Conservation (phyloP, 2,113 vertebrate species). For the Mormoops blainvillei region DNA sequence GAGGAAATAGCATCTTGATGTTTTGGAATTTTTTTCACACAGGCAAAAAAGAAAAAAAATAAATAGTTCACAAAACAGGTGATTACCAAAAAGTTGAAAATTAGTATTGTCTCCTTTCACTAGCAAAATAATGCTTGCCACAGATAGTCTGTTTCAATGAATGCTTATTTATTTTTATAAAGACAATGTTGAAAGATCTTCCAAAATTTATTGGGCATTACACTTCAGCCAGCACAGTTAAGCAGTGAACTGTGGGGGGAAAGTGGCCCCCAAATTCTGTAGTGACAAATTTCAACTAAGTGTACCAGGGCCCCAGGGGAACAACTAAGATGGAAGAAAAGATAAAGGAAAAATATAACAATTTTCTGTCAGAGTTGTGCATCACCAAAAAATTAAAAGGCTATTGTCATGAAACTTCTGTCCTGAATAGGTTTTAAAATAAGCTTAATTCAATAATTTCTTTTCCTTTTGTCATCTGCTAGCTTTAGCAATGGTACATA, state of each 20-base stretch:
- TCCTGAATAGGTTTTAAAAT: background rate
- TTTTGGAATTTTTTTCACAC: background rate
- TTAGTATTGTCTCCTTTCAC: background rate
- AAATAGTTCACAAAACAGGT: background rate
- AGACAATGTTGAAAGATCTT: conserved; percentile 4
- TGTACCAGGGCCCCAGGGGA: background rate
- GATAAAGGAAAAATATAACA: background rate
- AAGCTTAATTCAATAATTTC: background rate
- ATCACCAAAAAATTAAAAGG: background rate
- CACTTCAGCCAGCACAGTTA: background rate
- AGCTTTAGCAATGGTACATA: background rate
- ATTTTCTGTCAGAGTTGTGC: background rate
- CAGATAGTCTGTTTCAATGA: background rate
- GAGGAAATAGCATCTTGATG: background rate
- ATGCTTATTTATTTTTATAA: conserved; percentile 20
- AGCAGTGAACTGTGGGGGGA: background rate
- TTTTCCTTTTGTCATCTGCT: background rate
- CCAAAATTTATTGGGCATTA: background rate
- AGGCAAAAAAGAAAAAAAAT: background rate
- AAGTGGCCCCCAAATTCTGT: background rate
- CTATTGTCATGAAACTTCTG: background rate
- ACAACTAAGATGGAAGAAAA: background rate
- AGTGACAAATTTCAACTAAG: background rate
- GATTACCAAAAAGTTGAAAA: background rate
- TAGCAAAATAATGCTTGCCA: background rate